A percentile compares a stretch with the other conserved stretches of the same genome.
Conservation (phyloP, 2,888 invertebrate species). For the Microdon myrmicae region DNA sequence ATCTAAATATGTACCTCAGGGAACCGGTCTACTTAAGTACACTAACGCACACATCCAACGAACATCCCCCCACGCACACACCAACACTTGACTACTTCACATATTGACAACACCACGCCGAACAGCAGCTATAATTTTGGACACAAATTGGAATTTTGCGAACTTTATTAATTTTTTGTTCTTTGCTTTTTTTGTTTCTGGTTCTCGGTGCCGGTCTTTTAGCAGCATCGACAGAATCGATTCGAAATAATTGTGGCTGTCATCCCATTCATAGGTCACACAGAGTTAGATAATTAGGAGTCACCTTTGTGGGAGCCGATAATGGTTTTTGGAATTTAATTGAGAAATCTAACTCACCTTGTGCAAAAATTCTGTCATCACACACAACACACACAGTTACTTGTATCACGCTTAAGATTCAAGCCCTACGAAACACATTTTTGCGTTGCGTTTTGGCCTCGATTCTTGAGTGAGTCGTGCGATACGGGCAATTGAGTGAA, state of each 20-base stretch:
- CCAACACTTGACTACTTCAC: conserved; percentile 10
- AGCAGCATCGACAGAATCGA: background rate
- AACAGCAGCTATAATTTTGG: conserved; percentile 28
- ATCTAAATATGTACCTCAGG: background rate
- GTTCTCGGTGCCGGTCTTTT: too few species aligned
- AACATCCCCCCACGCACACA: conserved; percentile 28
- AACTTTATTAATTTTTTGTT: conserved; percentile 16
- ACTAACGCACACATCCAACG: too few species aligned
- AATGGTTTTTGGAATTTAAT: conserved; percentile 29
- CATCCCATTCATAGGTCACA: conserved; percentile 6
- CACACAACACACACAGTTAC: conserved; percentile 61
- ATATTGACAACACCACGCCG: conserved; percentile 25
- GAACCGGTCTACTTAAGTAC: conserved; percentile 15
- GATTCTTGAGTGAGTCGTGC: conserved; percentile 42
- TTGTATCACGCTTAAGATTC: conserved; percentile 24
- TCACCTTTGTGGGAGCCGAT: conserved; percentile 27
- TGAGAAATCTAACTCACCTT: conserved; percentile 73
- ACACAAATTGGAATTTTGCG: conserved; percentile 30
- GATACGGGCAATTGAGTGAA: conserved; percentile 25
- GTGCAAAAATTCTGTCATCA: conserved; percentile 82
- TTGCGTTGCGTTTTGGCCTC: conserved; percentile 35
- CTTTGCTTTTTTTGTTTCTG: conserved; percentile 6
- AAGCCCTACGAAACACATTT: conserved; percentile 15
- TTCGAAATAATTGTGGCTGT: conserved; percentile 5
- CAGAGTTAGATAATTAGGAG: background rate